phyloP scores from a whole-genome alignment of 2,888 invertebrate genomes.

The Rhamphomyia laevipes region DNA sequence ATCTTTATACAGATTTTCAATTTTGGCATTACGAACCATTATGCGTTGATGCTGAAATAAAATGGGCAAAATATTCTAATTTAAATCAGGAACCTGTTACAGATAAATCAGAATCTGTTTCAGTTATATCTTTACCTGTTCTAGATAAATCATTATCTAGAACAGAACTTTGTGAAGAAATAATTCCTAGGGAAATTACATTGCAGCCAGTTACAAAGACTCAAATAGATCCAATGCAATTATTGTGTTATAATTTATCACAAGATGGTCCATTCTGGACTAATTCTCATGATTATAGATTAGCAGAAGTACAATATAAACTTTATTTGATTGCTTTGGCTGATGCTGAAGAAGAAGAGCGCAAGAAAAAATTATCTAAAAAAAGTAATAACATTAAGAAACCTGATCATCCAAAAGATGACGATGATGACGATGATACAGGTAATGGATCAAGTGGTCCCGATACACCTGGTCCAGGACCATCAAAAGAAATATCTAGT shows the following conservation, averaged over 20 bases:
- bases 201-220: neutral
- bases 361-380: constrained; percentile 12
- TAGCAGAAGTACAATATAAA: constrained; percentile 52
- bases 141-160: neutral
- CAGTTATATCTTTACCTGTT: neutral
- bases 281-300: constrained; percentile 48
- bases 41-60: constrained; percentile 55
- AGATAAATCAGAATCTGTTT: neutral
- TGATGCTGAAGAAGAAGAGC: constrained; percentile 20
- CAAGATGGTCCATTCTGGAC: constrained; percentile 48
- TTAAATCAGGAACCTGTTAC: constrained; percentile 39
- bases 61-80: constrained; percentile 40
- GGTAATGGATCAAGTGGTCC: constrained; percentile 46
- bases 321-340: constrained; percentile 37
- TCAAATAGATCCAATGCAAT: neutral
- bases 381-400: constrained; percentile 29
- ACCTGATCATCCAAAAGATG: constrained; percentile 23
- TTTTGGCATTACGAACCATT: constrained; percentile 52
- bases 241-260: constrained; percentile 24
- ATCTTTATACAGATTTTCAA: constrained; percentile 1
- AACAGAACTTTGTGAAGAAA: neutral
- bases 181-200: neutral
- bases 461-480: constrained; percentile 26
- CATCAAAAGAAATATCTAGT: constrained; percentile 15
- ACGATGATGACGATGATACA: constrained; percentile 49